These are phyloP conservation scores for Pelecanus crispus DNA, from an alignment of 2,113 vertebrate genomes.

Conservation along the genomic window DNA sequence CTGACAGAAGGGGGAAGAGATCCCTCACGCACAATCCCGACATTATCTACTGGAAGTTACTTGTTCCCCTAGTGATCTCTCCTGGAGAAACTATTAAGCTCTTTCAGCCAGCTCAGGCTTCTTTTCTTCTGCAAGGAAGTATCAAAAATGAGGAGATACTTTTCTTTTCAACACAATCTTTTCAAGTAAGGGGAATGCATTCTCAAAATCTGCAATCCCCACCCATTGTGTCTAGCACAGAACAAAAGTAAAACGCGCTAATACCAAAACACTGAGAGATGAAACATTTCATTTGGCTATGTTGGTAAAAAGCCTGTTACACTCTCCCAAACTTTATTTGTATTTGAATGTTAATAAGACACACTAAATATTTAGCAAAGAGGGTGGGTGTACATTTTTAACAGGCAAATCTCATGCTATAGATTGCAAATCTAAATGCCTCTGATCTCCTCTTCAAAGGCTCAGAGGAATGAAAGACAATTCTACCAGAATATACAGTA, in stretches of 20 bases:
- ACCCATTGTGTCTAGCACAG: neutral
- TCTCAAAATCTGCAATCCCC: neutral
- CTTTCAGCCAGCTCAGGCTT: neutral
- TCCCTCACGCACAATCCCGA: accelerated
- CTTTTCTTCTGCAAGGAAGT: neutral
- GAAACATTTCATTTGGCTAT: neutral
- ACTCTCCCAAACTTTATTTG: neutral
- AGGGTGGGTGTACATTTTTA: neutral
- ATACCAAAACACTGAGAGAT: neutral
- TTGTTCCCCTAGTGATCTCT: neutral
- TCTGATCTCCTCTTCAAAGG: constrained; percentile 48
- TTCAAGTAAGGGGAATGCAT: neutral
- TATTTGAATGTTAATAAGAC: neutral
- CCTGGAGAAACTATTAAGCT: neutral
- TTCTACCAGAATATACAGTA: neutral
- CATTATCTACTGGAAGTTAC: neutral
- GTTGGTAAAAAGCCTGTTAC: neutral
- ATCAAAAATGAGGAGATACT: neutral
- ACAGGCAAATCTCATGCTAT: neutral
- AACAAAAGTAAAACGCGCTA: neutral
- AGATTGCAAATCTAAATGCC: neutral
- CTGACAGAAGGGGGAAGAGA: neutral
- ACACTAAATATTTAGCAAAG: neutral
- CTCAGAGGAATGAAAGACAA: neutral
- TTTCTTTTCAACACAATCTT: no score